Conservation (phyloP, 2,888 invertebrate species). For the Rhorus exstirpatorius region DNA sequence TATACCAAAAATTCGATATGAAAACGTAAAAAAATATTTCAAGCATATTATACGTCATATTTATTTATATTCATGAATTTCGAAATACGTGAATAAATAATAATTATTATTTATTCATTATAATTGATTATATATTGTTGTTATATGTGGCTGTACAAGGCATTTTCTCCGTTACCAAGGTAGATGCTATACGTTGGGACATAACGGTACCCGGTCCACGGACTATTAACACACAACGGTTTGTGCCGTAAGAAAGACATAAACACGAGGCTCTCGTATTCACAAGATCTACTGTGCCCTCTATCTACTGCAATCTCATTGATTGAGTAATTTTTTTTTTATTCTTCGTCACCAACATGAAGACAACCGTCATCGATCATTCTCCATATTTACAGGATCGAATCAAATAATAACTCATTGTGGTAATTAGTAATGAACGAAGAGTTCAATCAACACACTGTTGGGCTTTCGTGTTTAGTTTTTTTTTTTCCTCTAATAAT, state of each 20-base stretch:
- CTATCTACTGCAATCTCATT: conserved; percentile 33
- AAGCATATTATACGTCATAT: no score
- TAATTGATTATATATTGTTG: background rate
- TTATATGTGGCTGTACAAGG: conserved; percentile 62
- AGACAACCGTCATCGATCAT: no score
- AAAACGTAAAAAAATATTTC: no score
- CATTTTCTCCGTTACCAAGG: conserved; percentile 76
- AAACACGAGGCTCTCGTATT: conserved; percentile 10
- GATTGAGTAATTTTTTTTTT: conserved; percentile 25
- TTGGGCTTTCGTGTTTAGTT: background rate
- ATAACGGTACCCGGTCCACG: conserved; percentile 84
- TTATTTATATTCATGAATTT: no score
- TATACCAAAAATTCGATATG: no score
- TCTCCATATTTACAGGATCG: background rate
- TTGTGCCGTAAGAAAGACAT: conserved; percentile 26
- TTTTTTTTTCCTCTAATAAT: background rate
- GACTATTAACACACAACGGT: conserved; percentile 70
- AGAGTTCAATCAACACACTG: no score
- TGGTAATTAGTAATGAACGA: no score
- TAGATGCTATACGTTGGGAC: conserved; percentile 77
- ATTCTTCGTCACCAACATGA: conserved; percentile 8
- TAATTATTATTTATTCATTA: no score
- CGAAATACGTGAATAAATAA: no score
- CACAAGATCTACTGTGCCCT: conserved; percentile 24
- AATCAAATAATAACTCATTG: background rate